Conservation (phyloP, 2,113 vertebrate species). For the Phyllostomus hastatus region DNA sequence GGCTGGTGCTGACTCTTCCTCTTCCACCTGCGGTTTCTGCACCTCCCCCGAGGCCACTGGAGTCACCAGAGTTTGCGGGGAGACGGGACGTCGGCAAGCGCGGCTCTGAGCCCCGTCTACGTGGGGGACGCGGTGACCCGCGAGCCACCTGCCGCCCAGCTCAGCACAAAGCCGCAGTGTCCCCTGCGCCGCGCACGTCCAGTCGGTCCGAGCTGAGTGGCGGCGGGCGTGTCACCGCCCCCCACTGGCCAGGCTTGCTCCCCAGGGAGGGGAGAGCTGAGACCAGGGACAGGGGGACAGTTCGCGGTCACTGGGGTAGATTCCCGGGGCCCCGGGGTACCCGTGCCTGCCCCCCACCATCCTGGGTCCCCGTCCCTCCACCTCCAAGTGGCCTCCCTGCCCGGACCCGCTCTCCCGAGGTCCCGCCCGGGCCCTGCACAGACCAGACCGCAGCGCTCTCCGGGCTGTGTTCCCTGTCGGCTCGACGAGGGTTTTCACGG, state of each 20-base stretch:
- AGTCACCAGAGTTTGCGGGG: background rate
- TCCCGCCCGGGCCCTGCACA: too few species aligned
- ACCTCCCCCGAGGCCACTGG: too few species aligned
- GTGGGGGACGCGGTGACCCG: background rate
- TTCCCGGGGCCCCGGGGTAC: too few species aligned
- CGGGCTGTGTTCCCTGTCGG: background rate
- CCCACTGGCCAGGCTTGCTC: background rate
- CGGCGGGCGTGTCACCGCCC: too few species aligned
- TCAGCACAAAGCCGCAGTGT: background rate
- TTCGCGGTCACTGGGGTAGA: background rate
- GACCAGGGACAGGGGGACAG: background rate
- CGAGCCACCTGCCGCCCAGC: too few species aligned
- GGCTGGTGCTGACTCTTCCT: too few species aligned
- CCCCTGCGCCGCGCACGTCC: too few species aligned
- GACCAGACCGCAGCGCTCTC: rapidly evolving
- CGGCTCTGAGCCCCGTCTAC: background rate
- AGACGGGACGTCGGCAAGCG: background rate
- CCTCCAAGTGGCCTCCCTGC: background rate
- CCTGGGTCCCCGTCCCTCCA: background rate
- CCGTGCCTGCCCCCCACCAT: too few species aligned
- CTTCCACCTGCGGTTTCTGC: too few species aligned
- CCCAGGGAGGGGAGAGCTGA: background rate
- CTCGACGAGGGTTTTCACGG: too few species aligned
- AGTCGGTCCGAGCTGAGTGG: too few species aligned
- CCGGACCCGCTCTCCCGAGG: too few species aligned